These are phyloP conservation scores for Onchidella celtica DNA, from an alignment of 2,888 invertebrate species.

Conservation along the genomic window DNA sequence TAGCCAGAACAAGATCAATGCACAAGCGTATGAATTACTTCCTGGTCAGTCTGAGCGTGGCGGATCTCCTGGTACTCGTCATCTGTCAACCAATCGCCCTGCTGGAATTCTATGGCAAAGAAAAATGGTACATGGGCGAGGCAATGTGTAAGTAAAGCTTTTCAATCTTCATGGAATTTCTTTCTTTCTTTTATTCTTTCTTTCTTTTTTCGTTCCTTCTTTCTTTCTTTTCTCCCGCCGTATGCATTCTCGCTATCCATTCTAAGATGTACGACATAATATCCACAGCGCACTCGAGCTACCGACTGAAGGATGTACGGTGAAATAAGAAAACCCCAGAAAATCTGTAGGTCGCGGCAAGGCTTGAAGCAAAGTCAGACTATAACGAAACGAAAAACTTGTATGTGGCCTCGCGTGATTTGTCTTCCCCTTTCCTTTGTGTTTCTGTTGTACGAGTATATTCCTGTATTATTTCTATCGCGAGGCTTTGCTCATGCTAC, in stretches of 20 bases:
- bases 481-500: too few relatives aligned
- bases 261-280: not conserved
- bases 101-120: slow-evolving; percentile 94
- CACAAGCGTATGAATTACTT: slow-evolving; percentile 96
- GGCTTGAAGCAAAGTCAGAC: too few relatives aligned
- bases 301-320: not conserved
- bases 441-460: too few relatives aligned
- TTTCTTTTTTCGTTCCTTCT: slow-evolving; percentile 20
- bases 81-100: slow-evolving; percentile 95
- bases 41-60: slow-evolving; percentile 94
- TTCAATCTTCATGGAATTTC: not conserved
- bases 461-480: too few relatives aligned
- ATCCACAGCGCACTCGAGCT: not conserved
- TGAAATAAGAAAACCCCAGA: not conserved
- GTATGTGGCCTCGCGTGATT: too few relatives aligned
- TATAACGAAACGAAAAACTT: too few relatives aligned
- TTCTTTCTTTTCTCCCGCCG: slow-evolving; percentile 31
- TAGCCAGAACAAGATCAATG: slow-evolving; percentile 94
- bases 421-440: too few relatives aligned
- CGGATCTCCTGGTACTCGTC: slow-evolving; percentile 94
- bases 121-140: slow-evolving; percentile 95
- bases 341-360: too few relatives aligned
- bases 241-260: slow-evolving; percentile 38
- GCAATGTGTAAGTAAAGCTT: slow-evolving; percentile 91
- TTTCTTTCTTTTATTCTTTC: slow-evolving; percentile 18